These are phyloP conservation scores for Trachymyrmex cornetzi DNA, from an alignment of 1,140 invertebrate genomes.

Conservation along the genomic window DNA sequence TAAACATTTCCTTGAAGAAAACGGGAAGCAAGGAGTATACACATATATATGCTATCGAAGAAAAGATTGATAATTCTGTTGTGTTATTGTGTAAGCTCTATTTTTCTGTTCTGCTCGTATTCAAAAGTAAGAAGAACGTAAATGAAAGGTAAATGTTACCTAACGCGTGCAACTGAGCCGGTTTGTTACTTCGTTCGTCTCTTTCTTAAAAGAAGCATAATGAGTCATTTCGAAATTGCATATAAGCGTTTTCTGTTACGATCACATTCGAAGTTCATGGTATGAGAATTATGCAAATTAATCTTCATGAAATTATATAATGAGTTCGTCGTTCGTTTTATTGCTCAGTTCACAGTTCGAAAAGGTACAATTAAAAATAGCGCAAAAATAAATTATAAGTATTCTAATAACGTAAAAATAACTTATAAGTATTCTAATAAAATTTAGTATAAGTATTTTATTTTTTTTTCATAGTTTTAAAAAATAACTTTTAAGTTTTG, in stretches of 20 bases:
- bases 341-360: neutral
- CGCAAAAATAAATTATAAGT: neutral
- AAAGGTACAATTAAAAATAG: neutral
- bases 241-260: constrained; percentile 3
- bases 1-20: neutral
- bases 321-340: constrained; percentile 15
- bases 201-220: neutral
- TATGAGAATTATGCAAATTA: constrained; percentile 12
- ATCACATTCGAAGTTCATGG: neutral
- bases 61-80: constrained; percentile 22
- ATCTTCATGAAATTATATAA: constrained; percentile 2
- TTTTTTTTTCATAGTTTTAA: neutral
- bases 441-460: neutral
- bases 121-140: constrained; percentile 8
- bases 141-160: constrained; percentile 8
- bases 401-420: neutral
- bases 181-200: constrained; percentile 15
- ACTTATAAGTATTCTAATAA: neutral
- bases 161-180: constrained; percentile 51
- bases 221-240: constrained; percentile 29
- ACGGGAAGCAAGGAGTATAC: neutral
- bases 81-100: neutral
- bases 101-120: constrained; percentile 1
- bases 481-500: neutral
- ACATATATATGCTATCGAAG: neutral